These are phyloP conservation scores for Leucophenga maculata DNA, from an alignment of 2,888 invertebrate species.

Conservation along the genomic window DNA sequence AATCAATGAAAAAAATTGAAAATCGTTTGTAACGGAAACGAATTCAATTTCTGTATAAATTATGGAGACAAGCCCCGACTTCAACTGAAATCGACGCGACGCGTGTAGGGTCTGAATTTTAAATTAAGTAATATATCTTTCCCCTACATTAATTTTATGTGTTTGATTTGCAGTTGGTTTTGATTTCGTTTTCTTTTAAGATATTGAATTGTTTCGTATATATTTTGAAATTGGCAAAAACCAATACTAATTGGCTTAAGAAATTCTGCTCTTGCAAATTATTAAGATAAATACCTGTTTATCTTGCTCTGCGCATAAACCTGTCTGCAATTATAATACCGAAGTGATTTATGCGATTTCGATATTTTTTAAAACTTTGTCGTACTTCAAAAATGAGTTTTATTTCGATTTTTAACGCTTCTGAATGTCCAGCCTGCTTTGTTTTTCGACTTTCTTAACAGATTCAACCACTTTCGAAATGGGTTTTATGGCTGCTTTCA, in stretches of 20 bases:
- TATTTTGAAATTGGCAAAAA: no score
- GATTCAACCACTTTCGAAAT: constrained; percentile 36
- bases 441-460: constrained; percentile 37
- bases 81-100: constrained; percentile 41
- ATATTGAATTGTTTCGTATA: no score
- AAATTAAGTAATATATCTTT: constrained; percentile 67
- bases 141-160: constrained; percentile 42
- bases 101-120: constrained; percentile 56
- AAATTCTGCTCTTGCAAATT: not conserved
- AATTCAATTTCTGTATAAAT: constrained; percentile 44
- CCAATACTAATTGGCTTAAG: constrained; percentile 25
- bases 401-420: not conserved
- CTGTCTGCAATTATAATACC: constrained; percentile 32
- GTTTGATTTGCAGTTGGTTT: constrained; percentile 20
- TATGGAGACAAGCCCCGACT: constrained; percentile 15
- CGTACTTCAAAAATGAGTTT: not conserved
- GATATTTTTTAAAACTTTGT: constrained; percentile 48
- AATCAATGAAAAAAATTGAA: not conserved
- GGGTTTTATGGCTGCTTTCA: constrained; percentile 43
- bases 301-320: constrained; percentile 41
- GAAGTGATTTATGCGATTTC: constrained; percentile 44
- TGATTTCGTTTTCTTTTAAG: constrained; percentile 34
- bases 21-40: constrained; percentile 63
- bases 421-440: not conserved
- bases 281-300: not conserved